Evolutionary conservation across 1,140 invertebrate species (phyloP).

Genomic region (Mercenaria mercenaria): DNA sequence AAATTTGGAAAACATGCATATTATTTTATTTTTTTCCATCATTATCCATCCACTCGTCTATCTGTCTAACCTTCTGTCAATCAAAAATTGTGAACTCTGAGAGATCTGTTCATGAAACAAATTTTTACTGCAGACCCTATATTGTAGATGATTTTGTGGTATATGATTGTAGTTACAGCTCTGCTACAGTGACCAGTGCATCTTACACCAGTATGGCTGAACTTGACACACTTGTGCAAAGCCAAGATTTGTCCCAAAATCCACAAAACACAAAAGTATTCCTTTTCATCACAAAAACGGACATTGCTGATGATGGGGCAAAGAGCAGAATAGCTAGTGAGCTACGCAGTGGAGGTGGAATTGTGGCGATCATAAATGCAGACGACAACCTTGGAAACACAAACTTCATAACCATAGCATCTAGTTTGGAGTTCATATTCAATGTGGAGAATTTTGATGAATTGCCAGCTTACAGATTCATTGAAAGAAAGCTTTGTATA

Average conservation of each 20-base stretch:
- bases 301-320: background rate
- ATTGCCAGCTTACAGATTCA: conserved; percentile 1
- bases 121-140: too few relatives aligned
- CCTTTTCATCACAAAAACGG: conserved; percentile 5
- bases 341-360: background rate
- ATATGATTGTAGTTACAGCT: background rate
- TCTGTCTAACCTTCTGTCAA: too few relatives aligned
- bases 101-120: too few relatives aligned
- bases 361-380: background rate
- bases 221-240: background rate
- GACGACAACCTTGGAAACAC: background rate
- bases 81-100: too few relatives aligned
- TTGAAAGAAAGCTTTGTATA: conserved; percentile 2
- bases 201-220: background rate
- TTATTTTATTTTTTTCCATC: too few relatives aligned
- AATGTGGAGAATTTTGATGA: background rate
- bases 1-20: too few relatives aligned
- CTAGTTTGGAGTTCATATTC: background rate
- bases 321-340: background rate
- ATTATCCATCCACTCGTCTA: too few relatives aligned
- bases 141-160: too few relatives aligned
- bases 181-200: background rate
- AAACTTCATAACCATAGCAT: background rate
- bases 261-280: background rate
- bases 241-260: background rate